Evolutionary conservation across 2,797 vertebrate species (phyloP).

Genomic region (Glossophaga mutica): DNA sequence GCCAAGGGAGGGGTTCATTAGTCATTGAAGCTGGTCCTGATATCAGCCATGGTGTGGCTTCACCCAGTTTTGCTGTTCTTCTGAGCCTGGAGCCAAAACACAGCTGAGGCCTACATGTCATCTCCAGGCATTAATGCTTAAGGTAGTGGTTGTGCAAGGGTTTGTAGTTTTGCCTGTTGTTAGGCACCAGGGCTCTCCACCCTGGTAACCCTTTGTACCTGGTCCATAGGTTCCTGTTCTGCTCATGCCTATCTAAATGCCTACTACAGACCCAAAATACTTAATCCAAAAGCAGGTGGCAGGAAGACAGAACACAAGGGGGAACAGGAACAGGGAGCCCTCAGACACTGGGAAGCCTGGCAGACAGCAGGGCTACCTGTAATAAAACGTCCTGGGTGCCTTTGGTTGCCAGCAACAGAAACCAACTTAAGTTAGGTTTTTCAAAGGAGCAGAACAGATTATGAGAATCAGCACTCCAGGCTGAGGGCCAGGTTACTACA

Average conservation of each 20-base stretch:
- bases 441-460: neutral
- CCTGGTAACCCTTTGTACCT: neutral
- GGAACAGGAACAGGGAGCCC: no score
- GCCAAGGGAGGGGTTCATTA: neutral
- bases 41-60: neutral
- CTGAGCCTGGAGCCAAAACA: neutral
- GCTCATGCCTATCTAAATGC: neutral
- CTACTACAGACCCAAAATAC: neutral
- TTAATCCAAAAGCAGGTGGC: neutral
- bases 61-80: neutral
- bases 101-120: neutral
- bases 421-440: neutral
- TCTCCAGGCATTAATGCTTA: neutral
- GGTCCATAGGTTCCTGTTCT: neutral
- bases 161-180: neutral
- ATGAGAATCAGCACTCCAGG: neutral
- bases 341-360: neutral
- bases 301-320: neutral
- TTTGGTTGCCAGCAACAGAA: neutral
- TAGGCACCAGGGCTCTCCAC: neutral
- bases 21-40: neutral
- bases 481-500: neutral
- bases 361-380: neutral
- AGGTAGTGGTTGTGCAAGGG: neutral
- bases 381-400: neutral